These are phyloP conservation scores for Peromyscus maniculatus DNA, from an alignment of 2,113 vertebrate genomes.

Conservation along the genomic window DNA sequence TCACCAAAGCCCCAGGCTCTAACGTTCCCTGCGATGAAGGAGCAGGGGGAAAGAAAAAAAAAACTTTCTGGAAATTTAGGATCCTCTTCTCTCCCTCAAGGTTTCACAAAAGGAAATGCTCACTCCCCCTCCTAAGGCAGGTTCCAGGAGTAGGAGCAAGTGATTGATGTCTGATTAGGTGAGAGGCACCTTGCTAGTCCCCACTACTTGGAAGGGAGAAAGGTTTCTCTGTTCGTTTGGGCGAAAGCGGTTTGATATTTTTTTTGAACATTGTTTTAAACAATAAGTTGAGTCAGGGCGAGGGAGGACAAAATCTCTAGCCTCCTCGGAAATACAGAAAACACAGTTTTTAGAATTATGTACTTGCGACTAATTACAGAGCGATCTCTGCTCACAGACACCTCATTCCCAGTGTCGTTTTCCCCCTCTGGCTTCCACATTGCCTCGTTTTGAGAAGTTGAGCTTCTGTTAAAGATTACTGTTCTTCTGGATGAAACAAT, in stretches of 20 bases:
- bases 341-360: not conserved
- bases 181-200: not conserved
- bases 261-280: not conserved
- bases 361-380: constrained; percentile 15
- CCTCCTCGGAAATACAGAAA: not conserved
- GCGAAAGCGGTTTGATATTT: not conserved
- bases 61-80: not conserved
- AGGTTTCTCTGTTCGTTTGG: not conserved
- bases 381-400: too few species aligned
- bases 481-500: not conserved
- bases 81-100: not conserved
- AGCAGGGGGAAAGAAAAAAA: not conserved
- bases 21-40: not conserved
- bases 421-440: not conserved
- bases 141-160: not conserved
- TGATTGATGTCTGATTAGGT: too few species aligned
- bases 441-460: not conserved
- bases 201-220: not conserved
- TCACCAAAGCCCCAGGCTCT: not conserved
- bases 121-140: not conserved
- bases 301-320: not conserved
- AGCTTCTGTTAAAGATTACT: not conserved
- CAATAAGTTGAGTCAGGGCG: not conserved
- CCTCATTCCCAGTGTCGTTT: not conserved
- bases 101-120: not conserved